Evolutionary conservation across 2,888 invertebrate species (phyloP).

Genomic region (Brachypalpus laphriformis): DNA sequence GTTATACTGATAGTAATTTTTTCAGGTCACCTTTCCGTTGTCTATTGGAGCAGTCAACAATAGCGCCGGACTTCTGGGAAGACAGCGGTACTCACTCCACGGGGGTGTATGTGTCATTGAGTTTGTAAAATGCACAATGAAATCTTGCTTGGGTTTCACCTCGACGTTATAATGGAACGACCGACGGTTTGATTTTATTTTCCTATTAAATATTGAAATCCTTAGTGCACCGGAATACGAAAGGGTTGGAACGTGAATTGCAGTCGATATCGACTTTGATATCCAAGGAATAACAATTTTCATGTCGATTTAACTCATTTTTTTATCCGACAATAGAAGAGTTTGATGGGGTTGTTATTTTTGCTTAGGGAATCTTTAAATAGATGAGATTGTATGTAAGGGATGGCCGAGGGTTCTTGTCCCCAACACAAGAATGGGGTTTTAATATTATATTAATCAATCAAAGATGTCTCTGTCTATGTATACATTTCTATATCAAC

Average conservation of each 20-base stretch:
- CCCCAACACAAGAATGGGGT: no score
- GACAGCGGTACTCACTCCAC: not conserved
- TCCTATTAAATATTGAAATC: not conserved
- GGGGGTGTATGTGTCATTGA: not conserved
- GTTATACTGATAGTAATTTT: slow-evolving; percentile 24
- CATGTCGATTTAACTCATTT: not conserved
- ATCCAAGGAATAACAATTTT: not conserved
- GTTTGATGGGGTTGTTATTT: not conserved
- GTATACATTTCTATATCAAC: no score
- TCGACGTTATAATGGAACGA: not conserved
- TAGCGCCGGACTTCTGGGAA: not conserved
- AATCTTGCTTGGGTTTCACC: not conserved
- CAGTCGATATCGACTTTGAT: not conserved
- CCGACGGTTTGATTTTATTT: not conserved
- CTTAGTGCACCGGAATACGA: not conserved
- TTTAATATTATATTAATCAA: no score
- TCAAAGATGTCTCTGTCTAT: no score
- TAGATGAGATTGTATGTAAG: not conserved
- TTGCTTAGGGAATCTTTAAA: not conserved
- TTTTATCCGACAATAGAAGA: not conserved
- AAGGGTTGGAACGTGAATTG: not conserved
- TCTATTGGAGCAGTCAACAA: slow-evolving; percentile 20
- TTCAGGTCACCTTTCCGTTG: slow-evolving; percentile 26
- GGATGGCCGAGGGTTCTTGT: no score
- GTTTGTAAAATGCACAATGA: slow-evolving; percentile 1